A percentile compares a stretch with the other conserved stretches of the same genome.
Evolutionary conservation across 2,797 vertebrate genomes (phyloP).

Genomic region (Crypturellus tataupa): DNA sequence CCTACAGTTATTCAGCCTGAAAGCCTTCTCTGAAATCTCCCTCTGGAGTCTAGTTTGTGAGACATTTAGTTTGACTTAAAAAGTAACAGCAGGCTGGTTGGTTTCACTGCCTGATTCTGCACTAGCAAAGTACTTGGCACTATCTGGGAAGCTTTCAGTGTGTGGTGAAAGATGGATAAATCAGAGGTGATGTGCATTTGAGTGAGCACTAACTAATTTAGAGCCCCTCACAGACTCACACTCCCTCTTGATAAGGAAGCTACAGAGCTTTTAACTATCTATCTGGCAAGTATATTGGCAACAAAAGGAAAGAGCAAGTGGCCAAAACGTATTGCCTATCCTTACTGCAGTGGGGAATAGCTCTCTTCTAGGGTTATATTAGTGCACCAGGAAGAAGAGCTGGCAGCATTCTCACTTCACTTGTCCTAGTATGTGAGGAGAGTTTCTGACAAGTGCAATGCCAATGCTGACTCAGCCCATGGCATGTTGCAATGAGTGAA

Average conservation of each 20-base stretch:
- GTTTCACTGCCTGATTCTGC: background rate
- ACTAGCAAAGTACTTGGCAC: background rate
- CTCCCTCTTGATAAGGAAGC: background rate
- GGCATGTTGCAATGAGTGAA: background rate
- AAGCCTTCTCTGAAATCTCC: background rate
- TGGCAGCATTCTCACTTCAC: background rate
- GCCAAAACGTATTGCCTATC: background rate
- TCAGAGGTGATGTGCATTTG: background rate
- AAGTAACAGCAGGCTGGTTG: background rate
- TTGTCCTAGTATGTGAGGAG: background rate
- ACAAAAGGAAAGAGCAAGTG: background rate
- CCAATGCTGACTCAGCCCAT: background rate
- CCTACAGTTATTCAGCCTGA: background rate
- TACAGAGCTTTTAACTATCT: background rate
- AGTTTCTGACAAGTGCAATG: background rate
- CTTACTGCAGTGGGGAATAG: background rate
- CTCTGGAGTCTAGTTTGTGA: background rate
- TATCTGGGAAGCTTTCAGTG: background rate
- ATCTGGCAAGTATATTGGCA: background rate
- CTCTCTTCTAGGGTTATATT: background rate
- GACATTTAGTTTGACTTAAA: background rate
- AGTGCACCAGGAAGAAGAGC: background rate
- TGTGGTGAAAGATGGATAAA: background rate
- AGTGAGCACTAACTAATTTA: background rate
- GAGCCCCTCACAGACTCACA: background rate